phyloP scores from a whole-genome alignment of 2,113 vertebrate genomes.

The Onychorhynchus coronatus region DNA sequence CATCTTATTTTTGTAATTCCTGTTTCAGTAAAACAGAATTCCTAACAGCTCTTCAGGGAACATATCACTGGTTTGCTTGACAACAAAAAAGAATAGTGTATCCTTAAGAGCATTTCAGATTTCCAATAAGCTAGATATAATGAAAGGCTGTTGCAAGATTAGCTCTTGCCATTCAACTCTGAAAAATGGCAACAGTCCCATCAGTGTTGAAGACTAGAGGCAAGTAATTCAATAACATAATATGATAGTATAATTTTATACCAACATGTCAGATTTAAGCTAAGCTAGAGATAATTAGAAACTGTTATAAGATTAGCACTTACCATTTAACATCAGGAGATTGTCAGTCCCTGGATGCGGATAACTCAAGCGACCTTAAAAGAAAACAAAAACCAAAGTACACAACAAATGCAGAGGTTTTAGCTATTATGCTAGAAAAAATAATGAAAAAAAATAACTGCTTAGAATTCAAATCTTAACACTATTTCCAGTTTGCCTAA shows the following conservation, averaged over 20 bases:
- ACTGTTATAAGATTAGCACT: constrained; percentile 70
- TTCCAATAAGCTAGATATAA: constrained; percentile 38
- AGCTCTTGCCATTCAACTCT: constrained; percentile 29
- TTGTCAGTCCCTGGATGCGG: constrained; percentile 93
- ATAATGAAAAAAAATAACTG: not conserved
- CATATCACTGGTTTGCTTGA: not conserved
- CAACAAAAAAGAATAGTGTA: not conserved
- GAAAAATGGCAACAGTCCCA: constrained; percentile 27
- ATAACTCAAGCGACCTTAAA: constrained; percentile 91
- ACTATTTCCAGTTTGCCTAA: constrained; percentile 31
- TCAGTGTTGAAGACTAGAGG: not conserved
- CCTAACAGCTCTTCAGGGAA: not conserved
- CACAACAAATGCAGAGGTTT: constrained; percentile 24
- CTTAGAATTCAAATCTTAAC: not conserved
- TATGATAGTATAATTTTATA: constrained; percentile 10
- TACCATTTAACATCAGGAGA: constrained; percentile 98
- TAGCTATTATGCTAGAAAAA: constrained; percentile 2
- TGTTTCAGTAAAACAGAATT: not conserved
- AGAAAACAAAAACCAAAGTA: constrained; percentile 49
- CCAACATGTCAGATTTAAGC: constrained; percentile 19
- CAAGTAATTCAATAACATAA: constrained; percentile 37
- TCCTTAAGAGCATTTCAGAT: not conserved
- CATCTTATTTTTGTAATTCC: not conserved
- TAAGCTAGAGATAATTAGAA: constrained; percentile 62
- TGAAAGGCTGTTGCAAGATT: constrained; percentile 50